Conservation (phyloP, 2,888 invertebrate genomes). For the Hemistola chrysoprasaria region DNA sequence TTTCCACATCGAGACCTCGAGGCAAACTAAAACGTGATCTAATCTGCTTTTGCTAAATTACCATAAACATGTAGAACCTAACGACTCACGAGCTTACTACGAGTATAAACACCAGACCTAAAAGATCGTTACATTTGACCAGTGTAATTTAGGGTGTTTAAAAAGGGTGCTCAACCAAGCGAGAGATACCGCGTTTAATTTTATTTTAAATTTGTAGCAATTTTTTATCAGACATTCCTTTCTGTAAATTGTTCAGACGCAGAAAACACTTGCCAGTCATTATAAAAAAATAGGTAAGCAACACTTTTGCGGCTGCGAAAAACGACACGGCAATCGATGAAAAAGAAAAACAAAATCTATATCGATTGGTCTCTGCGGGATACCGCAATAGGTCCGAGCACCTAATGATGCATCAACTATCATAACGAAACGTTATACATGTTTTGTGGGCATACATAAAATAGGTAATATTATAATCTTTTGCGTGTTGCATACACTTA, state of each 20-base stretch:
- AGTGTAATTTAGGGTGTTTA: constrained; percentile 16
- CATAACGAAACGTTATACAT: constrained; percentile 43
- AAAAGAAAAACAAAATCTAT: constrained; percentile 38
- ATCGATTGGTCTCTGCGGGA: constrained; percentile 51
- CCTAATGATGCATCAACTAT: constrained; percentile 44
- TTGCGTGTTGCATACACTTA: background rate
- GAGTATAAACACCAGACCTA: background rate
- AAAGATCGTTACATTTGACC: background rate
- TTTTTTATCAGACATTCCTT: constrained; percentile 5
- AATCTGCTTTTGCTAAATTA: constrained; percentile 44
- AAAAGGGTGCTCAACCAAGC: constrained; percentile 50
- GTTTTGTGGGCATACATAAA: constrained; percentile 37
- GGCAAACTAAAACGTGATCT: constrained; percentile 51
- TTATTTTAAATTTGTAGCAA: background rate
- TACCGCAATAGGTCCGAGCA: constrained; percentile 37
- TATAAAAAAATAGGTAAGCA: constrained; percentile 19
- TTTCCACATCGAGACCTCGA: constrained; percentile 45
- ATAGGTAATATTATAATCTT: background rate
- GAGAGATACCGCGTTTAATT: constrained; percentile 16
- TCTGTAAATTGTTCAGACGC: constrained; percentile 14
- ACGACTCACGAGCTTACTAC: constrained; percentile 4
- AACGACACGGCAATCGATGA: constrained; percentile 33
- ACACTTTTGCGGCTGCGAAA: constrained; percentile 34
- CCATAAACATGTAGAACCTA: constrained; percentile 21
- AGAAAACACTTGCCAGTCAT: constrained; percentile 13